A percentile compares a stretch with the other conserved stretches of the same genome.
Evolutionary conservation across 2,113 vertebrate genomes (phyloP).

Genomic region (Ammodytes marinus): DNA sequence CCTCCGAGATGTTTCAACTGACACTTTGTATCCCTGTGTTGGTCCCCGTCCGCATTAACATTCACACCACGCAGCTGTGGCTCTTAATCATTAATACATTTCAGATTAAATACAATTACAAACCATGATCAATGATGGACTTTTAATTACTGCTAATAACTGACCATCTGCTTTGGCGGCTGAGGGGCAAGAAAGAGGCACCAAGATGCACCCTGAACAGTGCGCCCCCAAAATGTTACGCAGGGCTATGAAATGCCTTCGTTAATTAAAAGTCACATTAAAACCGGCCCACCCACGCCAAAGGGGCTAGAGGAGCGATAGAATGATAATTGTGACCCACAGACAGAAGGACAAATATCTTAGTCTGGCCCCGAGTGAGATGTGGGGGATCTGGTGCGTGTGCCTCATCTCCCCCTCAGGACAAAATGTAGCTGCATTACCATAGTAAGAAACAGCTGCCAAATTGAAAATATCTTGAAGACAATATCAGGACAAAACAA

Average conservation of each 20-base stretch:
- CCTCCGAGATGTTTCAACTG: constrained; percentile 56
- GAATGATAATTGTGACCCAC: constrained; percentile 40
- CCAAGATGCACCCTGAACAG: constrained; percentile 73
- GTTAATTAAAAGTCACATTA: constrained; percentile 71
- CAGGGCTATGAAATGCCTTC: constrained; percentile 64
- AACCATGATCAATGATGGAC: constrained; percentile 86
- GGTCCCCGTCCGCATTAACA: constrained; percentile 69
- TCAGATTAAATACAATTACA: constrained; percentile 85
- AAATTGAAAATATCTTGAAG: neutral
- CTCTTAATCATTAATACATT: constrained; percentile 84
- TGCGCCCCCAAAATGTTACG: constrained; percentile 69
- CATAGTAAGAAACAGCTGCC: neutral
- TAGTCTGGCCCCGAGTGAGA: neutral
- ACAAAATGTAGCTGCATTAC: neutral
- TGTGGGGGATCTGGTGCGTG: constrained; percentile 4
- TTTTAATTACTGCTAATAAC: constrained; percentile 90
- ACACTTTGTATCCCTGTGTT: constrained; percentile 53
- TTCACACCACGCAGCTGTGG: constrained; percentile 70
- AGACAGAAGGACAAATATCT: constrained; percentile 1
- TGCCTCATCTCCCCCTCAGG: neutral
- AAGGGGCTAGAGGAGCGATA: constrained; percentile 6
- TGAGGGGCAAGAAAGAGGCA: constrained; percentile 73
- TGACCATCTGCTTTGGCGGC: constrained; percentile 88
- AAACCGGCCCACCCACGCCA: constrained; percentile 48
- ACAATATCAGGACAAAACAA: neutral